Conservation (phyloP, 2,113 vertebrate genomes). For the Corythornis cristatus region DNA sequence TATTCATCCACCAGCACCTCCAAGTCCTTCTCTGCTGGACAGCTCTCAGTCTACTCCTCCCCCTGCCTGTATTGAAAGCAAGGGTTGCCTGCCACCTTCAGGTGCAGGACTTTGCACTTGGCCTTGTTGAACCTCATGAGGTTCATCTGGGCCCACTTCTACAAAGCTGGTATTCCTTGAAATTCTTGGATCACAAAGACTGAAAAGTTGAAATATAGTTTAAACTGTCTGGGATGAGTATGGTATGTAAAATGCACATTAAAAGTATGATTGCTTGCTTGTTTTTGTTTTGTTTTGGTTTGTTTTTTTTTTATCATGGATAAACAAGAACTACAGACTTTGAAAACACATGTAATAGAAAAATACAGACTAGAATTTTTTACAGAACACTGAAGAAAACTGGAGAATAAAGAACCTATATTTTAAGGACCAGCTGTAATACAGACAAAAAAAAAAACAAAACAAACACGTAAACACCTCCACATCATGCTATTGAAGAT, state of each 20-base stretch:
- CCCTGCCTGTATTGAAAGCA: too few species aligned
- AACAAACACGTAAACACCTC: background rate
- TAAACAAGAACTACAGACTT: background rate
- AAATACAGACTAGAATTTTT: background rate
- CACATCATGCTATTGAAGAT: background rate
- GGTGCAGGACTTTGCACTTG: too few species aligned
- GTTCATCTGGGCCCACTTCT: background rate
- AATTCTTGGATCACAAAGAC: background rate
- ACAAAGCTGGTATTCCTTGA: background rate
- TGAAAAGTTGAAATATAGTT: background rate
- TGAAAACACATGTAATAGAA: background rate
- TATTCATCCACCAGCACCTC: too few species aligned
- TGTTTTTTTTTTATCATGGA: too few species aligned
- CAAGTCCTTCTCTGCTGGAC: too few species aligned
- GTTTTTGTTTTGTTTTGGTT: too few species aligned
- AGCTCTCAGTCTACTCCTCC: too few species aligned
- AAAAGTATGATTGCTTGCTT: background rate
- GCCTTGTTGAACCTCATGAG: too few species aligned
- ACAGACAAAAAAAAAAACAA: too few species aligned
- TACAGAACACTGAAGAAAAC: background rate
- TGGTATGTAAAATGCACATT: background rate
- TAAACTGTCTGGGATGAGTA: background rate
- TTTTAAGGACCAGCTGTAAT: background rate
- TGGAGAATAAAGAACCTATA: background rate
- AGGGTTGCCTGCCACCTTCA: background rate